Percentiles rank a stretch among this genome's conserved stretches.
Conservation (phyloP, 1,140 invertebrate genomes). For the Conus ventricosus region DNA sequence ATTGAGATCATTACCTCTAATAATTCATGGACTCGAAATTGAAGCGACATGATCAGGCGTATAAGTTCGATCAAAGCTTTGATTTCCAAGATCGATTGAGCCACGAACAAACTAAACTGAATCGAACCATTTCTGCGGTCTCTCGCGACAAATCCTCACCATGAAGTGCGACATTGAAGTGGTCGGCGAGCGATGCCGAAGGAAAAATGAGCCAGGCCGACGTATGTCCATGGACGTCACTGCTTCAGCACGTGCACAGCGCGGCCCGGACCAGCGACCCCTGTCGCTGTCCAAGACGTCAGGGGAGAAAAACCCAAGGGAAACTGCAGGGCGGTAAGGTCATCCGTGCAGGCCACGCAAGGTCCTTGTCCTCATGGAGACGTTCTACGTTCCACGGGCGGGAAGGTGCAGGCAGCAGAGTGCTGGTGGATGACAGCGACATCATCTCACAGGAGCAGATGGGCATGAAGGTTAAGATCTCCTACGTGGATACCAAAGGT, state of each 20-base stretch:
- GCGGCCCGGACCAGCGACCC: too few relatives aligned
- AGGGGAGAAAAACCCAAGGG: too few relatives aligned
- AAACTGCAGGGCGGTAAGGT: background rate
- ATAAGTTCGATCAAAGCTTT: too few relatives aligned
- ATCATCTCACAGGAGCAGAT: background rate
- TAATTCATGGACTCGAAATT: too few relatives aligned
- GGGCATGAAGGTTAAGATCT: background rate
- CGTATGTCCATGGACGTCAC: background rate
- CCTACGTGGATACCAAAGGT: constrained; percentile 7
- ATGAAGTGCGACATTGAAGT: constrained; percentile 17
- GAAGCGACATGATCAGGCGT: too few relatives aligned
- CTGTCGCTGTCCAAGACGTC: background rate
- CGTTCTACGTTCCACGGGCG: background rate
- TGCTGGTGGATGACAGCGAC: background rate
- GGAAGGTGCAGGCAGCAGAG: background rate
- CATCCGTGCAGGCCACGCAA: background rate
- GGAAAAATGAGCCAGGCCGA: background rate
- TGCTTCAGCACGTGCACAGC: background rate
- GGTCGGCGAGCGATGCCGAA: constrained; percentile 3
- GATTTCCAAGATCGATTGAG: background rate
- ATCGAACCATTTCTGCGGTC: background rate
- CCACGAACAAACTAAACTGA: background rate
- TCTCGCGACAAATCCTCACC: too few relatives aligned
- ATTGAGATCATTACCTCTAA: too few relatives aligned
- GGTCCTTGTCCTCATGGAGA: background rate